phyloP scores from a whole-genome alignment of 2,113 vertebrate genomes.

The Brachypodius melanocephalos region DNA sequence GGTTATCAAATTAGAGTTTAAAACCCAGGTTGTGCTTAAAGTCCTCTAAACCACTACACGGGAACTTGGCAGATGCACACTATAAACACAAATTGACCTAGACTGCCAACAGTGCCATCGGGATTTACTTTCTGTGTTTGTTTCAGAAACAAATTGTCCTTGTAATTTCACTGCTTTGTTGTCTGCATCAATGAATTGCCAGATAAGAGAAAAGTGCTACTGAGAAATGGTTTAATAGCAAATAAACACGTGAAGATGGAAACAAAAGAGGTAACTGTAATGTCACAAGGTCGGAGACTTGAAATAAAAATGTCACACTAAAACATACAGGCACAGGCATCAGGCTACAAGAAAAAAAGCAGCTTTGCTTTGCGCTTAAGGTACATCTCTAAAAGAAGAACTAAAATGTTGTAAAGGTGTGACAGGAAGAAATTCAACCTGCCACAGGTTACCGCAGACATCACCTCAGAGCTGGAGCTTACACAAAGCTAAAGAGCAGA shows the following conservation, averaged over 20 bases:
- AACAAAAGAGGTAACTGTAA: background rate
- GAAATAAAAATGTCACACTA: background rate
- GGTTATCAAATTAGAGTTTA: background rate
- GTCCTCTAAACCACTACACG: background rate
- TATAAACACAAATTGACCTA: background rate
- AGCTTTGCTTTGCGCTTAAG: background rate
- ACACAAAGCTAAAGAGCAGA: background rate
- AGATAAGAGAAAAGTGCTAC: background rate
- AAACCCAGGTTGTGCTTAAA: background rate
- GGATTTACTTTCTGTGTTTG: background rate
- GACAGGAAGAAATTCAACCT: background rate
- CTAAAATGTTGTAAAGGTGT: background rate
- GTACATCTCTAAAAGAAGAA: background rate
- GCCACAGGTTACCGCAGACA: background rate
- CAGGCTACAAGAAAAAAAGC: background rate
- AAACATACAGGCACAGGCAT: background rate
- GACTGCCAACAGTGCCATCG: background rate
- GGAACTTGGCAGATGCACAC: background rate
- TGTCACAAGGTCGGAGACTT: background rate
- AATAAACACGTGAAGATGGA: background rate
- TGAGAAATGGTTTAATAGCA: background rate
- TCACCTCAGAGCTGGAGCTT: background rate
- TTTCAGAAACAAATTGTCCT: constrained; percentile 1
- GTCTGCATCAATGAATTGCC: background rate
- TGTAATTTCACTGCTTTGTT: background rate